Percentiles rank a stretch among this genome's conserved stretches.
Conservation (phyloP, 64 coral and sea anemone genomes). For the Pocillopora damicornis region DNA sequence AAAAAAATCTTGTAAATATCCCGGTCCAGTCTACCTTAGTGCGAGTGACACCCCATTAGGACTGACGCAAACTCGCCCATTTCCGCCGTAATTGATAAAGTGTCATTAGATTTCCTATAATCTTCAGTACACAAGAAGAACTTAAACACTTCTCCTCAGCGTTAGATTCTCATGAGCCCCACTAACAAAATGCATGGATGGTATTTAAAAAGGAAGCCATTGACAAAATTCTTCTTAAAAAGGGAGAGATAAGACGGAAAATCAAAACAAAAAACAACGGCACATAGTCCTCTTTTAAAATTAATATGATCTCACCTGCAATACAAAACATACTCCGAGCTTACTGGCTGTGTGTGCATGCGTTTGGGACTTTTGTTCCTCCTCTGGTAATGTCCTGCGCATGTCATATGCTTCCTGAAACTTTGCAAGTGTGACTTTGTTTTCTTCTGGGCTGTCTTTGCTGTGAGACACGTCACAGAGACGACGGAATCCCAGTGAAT, state of each 20-base stretch:
- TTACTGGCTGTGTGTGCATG: slow-evolving; percentile 21
- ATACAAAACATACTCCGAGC: not conserved
- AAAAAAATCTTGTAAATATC: not conserved
- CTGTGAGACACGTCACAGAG: slow-evolving; percentile 6
- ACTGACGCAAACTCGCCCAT: too few species aligned
- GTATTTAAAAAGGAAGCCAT: too few species aligned
- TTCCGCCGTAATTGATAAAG: too few species aligned
- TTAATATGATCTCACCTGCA: not conserved
- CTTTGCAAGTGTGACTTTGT: not conserved
- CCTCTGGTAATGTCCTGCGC: not conserved
- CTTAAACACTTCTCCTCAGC: too few species aligned
- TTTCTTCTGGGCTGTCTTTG: not conserved
- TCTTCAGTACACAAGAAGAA: too few species aligned
- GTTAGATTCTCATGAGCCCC: too few species aligned
- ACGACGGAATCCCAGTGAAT: not conserved
- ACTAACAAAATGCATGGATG: too few species aligned
- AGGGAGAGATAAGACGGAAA: too few species aligned
- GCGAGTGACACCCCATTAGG: too few species aligned
- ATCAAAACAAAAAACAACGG: not conserved
- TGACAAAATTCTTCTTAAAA: too few species aligned
- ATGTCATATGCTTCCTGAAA: not conserved
- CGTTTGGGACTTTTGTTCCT: not conserved
- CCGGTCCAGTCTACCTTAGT: too few species aligned
- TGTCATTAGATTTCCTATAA: too few species aligned
- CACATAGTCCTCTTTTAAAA: not conserved